phyloP scores from a whole-genome alignment of 2,113 vertebrate genomes.

The Odontophorus gujanensis region DNA sequence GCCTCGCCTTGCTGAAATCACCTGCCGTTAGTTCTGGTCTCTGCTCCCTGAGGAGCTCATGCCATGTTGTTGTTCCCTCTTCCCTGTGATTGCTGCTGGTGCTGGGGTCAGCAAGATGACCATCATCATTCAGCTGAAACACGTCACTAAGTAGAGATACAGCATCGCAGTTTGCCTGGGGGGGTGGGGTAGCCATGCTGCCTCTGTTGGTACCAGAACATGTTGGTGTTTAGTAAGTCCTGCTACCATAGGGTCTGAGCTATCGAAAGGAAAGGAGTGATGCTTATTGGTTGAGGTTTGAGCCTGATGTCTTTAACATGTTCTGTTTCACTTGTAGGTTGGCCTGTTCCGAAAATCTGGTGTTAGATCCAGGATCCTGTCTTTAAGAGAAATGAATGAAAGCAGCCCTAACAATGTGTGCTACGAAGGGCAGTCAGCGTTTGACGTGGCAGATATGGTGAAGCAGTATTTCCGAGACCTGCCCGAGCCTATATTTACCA shows the following conservation, averaged over 20 bases:
- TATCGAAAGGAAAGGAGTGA: not conserved
- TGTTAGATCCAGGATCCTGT: conserved; percentile 88
- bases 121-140: not conserved
- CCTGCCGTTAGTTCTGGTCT: not conserved
- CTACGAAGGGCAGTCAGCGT: conserved; percentile 86
- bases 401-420: conserved; percentile 75
- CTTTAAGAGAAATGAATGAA: conserved; percentile 87
- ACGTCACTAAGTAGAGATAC: not conserved
- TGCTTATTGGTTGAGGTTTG: not conserved
- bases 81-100: not conserved
- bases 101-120: not conserved
- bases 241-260: no score
- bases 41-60: not conserved
- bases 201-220: not conserved
- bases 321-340: conserved; percentile 72
- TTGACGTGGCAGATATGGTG: conserved; percentile 91
- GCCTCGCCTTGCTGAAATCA: not conserved
- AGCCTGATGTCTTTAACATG: not conserved
- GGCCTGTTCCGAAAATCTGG: conserved; percentile 90
- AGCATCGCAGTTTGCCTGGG: not conserved
- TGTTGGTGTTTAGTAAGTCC: not conserved
- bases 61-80: not conserved
- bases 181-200: not conserved
- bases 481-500: conserved; percentile 87
- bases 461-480: conserved; percentile 93